Evolutionary conservation across 2,888 invertebrate genomes (phyloP), one percentile per base, ranked within the genome.

Genomic region (Thelaira solivaga): DNA sequence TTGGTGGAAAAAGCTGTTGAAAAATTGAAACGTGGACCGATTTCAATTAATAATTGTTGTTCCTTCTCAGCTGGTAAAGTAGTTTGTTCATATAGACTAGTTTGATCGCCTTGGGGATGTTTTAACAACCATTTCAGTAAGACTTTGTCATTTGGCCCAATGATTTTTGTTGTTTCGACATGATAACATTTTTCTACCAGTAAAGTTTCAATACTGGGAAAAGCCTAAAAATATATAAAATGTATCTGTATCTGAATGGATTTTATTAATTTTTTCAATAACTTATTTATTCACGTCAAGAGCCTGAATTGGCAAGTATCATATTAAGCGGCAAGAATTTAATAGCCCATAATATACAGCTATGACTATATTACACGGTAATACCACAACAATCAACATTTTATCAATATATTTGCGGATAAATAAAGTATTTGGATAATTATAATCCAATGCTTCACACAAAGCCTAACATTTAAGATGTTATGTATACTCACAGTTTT

Each of bases 1-100:
- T 99, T 99, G 82, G 97, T 98, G 0, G 97, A 98, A 87, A 96
- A 96, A 0, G 99, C 94, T 39, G 98, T 98, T 13, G 97, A 97
- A 88, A 98, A 98, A 89, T 97, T 97, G 83, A 97, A 93, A 82
- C 97, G 93, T 34, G 97, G 97, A 24, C 97, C 97, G 86, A 97
- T 95, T 91, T 97, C 97, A 83, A 97, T 91, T 5, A 96, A 81
- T 10, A 91, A 80, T 26, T 80, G 49, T 26, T 83, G 67, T 29
- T 41, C 13, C 1, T 75, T 64, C 20, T 90, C 86, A 76, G 90
- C 84, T 4, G 75, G 53, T 2, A 86, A 76, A 0, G 53, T 64
- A 7, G 85, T 47, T 26, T 74, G 6, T 20, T 69, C 72, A 47
- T 86, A 84, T 49, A 95, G 87, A 24, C 91, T 90, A 59, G 92